Base-by-base conservation (phyloP, 2,113 vertebrate species). In the Triplophysa tibetana region DNA sequence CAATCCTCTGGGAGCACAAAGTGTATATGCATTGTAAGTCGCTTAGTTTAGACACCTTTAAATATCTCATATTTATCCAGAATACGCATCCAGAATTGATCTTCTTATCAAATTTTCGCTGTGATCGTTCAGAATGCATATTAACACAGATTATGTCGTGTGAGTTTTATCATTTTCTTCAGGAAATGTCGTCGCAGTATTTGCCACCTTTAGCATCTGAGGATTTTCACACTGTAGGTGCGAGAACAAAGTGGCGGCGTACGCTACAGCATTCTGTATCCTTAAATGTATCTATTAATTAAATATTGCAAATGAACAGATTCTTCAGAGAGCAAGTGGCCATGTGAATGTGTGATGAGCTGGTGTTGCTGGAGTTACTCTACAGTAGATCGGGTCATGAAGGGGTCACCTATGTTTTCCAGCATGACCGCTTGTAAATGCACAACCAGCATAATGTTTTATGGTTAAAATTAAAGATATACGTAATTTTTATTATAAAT, bases 301-400 rank as follows among this genome's bases (percentile, higher is more conserved):
- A 52, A 72, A 58, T 70, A n/a, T 70, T 70, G 68, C 48, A 72
- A 38, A 56, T 72, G 26, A 58, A 58, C 17, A 38, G 9, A 58
- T 60, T 23, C 33, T 38, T 16, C 38, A 26, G 21, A 21, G 26
- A 38, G 19, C 50, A 14, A 50, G 17, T 43, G 70, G 54, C n/a
- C 54, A 60, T 73, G 69, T 72, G 50, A 70, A 70, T 4, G 24
- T 70, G 48, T 52, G 24, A 72, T 26, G 17, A 56, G 70, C 70
- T 60, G 70, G 60, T 73, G 54, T n/a, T 43, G 54, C 70, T 73
- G 14, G 41, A 73, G 54, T 16, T 12, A 38, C 52, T 73, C 26
- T 8, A 41, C 52, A 8, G 33, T 38, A 38, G 33, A 60, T 58
- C n/a, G 33, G 54, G 70, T 73, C 70, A 60, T 10, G 54, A 13